These are phyloP conservation scores for Trididemnum nubilum DNA, from an alignment of 23 tunicate genomes.

Conservation along the genomic window DNA sequence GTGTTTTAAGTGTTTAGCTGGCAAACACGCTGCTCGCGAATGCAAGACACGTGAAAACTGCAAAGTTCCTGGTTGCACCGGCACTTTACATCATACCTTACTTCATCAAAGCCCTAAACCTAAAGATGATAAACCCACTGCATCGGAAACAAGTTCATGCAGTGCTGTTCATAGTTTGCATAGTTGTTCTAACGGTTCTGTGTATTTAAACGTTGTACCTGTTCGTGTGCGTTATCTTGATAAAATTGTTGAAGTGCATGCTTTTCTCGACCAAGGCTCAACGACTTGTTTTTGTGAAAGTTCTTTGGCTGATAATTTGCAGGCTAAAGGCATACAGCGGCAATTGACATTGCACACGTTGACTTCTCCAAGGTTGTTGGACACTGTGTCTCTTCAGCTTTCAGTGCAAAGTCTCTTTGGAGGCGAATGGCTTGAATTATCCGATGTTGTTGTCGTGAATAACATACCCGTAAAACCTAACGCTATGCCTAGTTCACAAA, in stretches of 20 bases:
- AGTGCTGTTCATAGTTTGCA: neutral
- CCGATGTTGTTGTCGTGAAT: slow-evolving; percentile 1
- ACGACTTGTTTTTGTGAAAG: slow-evolving; percentile 7
- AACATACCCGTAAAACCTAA: neutral
- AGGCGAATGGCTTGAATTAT: neutral
- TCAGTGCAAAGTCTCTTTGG: slow-evolving; percentile 1
- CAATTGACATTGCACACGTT: neutral
- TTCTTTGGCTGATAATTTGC: neutral
- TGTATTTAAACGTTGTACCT: slow-evolving; percentile 12
- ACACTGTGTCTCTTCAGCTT: neutral
- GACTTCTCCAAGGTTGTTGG: neutral
- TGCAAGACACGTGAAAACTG: neutral
- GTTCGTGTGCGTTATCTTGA: neutral
- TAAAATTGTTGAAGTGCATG: neutral
- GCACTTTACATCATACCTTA: slow-evolving; percentile 6
- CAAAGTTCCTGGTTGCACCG: neutral
- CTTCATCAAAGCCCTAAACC: neutral
- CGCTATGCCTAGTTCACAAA: no score
- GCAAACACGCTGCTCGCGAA: neutral
- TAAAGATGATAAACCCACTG: neutral
- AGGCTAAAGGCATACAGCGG: neutral
- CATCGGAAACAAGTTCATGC: neutral
- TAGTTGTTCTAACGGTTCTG: neutral
- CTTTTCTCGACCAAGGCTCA: slow-evolving; percentile 15
- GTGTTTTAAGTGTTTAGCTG: neutral